phyloP scores from a whole-genome alignment of 2,888 invertebrate species.

The Cephus spinipes region DNA sequence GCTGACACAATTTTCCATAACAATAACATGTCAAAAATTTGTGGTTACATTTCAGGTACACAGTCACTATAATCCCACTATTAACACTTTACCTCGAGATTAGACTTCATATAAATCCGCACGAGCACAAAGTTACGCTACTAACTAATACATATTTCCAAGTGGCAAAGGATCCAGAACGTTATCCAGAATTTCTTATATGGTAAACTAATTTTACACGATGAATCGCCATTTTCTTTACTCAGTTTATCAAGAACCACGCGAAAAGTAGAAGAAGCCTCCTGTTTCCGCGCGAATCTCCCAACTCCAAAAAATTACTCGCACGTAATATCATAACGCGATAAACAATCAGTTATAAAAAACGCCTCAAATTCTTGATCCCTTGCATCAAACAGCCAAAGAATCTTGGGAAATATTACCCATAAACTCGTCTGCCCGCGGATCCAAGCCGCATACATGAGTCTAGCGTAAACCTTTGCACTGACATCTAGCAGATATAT shows the following conservation, averaged over 20 bases:
- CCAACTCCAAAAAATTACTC: neutral
- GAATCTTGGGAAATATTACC: slow-evolving; percentile 66
- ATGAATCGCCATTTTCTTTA: slow-evolving; percentile 35
- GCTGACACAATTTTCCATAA: slow-evolving; percentile 10
- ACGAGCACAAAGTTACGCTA: neutral
- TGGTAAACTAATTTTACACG: slow-evolving; percentile 13
- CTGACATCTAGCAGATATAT: neutral
- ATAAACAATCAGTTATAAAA: slow-evolving; percentile 15
- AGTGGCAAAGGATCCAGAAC: neutral
- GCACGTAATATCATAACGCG: neutral
- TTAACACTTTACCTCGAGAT: neutral
- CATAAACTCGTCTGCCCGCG: slow-evolving; percentile 58
- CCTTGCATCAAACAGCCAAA: slow-evolving; percentile 42
- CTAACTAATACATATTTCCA: neutral
- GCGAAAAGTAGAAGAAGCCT: neutral
- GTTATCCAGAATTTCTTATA: neutral
- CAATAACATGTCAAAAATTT: neutral
- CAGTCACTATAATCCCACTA: neutral
- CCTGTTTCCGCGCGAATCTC: neutral
- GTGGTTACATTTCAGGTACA: neutral
- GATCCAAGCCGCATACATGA: slow-evolving; percentile 28
- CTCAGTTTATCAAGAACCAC: slow-evolving; percentile 25
- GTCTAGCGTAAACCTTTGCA: neutral
- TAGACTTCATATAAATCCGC: neutral
- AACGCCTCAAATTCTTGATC: slow-evolving; percentile 39